Evolutionary conservation across 2,888 invertebrate genomes (phyloP), one percentile per base, ranked within the genome.

Genomic region (Folsomia manolachei): DNA sequence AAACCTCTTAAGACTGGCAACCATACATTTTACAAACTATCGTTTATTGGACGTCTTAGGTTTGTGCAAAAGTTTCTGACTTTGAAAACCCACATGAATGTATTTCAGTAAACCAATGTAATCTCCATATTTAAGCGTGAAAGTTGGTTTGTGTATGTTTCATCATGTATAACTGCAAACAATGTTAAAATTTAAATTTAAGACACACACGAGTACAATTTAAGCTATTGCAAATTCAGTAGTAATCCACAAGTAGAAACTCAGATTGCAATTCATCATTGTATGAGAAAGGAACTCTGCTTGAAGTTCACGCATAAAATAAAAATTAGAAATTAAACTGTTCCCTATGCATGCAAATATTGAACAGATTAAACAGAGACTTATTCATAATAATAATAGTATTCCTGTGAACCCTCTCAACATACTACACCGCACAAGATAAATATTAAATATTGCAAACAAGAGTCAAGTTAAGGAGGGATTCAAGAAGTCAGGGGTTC

Each of bases 241-340:
- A 39, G 39, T 39, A 39, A 14, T 39, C n/a, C n/a, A n/a, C n/a
- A n/a, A n/a, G n/a, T n/a, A n/a, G 39, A 39, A 39, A 39, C 39
- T 39, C 39, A n/a, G n/a, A n/a, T 39, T 39, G 39, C 7, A 39
- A 39, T 4, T 9, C 4, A 39, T 39, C 39, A 14, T 39, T 39
- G 39, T 9, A 39, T 39, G 39, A 39, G 39, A 39, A 39, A 39
- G 4, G 4, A 39, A 39, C 39, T 9, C 4, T 9, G 39, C 39
- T 14, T 39, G 39, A 39, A 39, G 39, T 39, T 39, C 39, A 39
- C 14, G 39, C 39, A 19, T 19, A 56, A 56, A 18, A 56, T 56
- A 56, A 56, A 56, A 56, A 56, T 56, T 56, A 56, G 56, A 56
- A 56, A 56, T 19, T 56, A 21, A 56, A 56, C 56, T 56, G 56